These are phyloP conservation scores for Diuraphis noxia DNA, from an alignment of 1,140 invertebrate genomes.

Conservation along the genomic window DNA sequence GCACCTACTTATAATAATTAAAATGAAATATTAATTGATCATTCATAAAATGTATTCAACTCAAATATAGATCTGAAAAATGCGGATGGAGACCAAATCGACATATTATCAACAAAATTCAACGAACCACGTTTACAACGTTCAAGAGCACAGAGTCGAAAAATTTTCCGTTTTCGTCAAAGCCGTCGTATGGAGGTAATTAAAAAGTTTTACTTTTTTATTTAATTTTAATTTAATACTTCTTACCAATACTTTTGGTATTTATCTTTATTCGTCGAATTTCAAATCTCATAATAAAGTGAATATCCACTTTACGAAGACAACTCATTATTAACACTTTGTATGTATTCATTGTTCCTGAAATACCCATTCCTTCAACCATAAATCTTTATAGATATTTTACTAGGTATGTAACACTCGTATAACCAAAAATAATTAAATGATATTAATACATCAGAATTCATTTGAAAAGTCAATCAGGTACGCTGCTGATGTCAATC, in stretches of 20 bases:
- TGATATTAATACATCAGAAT: background rate
- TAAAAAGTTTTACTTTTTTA: background rate
- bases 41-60: background rate
- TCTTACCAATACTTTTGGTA: background rate
- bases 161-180: constrained; percentile 86
- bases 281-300: background rate
- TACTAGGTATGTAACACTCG: background rate
- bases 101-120: constrained; percentile 57
- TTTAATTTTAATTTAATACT: background rate
- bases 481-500: too few species aligned
- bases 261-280: background rate
- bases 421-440: background rate
- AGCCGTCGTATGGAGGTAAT: constrained; percentile 63
- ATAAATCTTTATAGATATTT: background rate
- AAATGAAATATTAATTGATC: background rate
- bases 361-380: background rate
- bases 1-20: background rate
- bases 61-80: constrained; percentile 72
- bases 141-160: constrained; percentile 89
- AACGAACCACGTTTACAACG: constrained; percentile 82
- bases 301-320: background rate
- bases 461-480: background rate
- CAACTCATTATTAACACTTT: background rate
- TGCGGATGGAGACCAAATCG: constrained; percentile 67
- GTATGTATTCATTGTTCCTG: background rate